A percentile compares a stretch with the other conserved stretches of the same genome.
These are phyloP conservation scores for Heterohyrax brucei DNA, from an alignment of 2,797 vertebrate genomes.

Conservation along the genomic window DNA sequence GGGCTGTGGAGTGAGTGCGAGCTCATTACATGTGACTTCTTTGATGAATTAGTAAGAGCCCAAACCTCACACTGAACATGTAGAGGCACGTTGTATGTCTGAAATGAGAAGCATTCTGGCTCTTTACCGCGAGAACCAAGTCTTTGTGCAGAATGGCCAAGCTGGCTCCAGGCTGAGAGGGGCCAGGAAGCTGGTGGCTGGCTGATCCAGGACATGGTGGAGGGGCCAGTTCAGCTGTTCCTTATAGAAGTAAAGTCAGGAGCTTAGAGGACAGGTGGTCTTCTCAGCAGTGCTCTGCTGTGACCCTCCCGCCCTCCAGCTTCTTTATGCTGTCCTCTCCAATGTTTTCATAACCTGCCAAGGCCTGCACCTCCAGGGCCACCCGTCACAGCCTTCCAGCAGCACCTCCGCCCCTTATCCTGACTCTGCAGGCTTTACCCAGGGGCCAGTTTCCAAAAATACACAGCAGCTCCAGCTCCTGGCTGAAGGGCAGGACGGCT, in stretches of 20 bases:
- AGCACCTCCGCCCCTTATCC: background rate
- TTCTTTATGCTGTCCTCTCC: background rate
- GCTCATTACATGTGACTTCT: conserved; percentile 82
- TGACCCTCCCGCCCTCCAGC: accelerated
- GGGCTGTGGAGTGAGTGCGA: background rate
- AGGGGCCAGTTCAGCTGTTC: background rate
- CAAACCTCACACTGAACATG: conserved; percentile 70
- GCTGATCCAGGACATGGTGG: accelerated
- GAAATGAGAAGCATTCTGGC: conserved; percentile 73
- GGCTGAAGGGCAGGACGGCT: conserved; percentile 65
- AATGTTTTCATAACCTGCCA: background rate
- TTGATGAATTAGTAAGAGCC: conserved; percentile 88
- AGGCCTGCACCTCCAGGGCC: background rate
- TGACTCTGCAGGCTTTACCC: conserved; percentile 47
- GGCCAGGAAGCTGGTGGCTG: too few species aligned
- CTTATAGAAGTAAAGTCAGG: background rate
- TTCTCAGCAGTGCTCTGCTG: background rate
- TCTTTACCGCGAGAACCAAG: conserved; percentile 51
- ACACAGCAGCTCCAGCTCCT: background rate
- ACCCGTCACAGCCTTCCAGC: background rate
- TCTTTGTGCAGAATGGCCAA: background rate
- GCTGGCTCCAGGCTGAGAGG: background rate
- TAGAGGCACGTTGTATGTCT: conserved; percentile 66
- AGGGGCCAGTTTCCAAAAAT: conserved; percentile 71
- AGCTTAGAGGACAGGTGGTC: accelerated